Conservation (phyloP, 2,888 invertebrate genomes). For the Pammene aurita region DNA sequence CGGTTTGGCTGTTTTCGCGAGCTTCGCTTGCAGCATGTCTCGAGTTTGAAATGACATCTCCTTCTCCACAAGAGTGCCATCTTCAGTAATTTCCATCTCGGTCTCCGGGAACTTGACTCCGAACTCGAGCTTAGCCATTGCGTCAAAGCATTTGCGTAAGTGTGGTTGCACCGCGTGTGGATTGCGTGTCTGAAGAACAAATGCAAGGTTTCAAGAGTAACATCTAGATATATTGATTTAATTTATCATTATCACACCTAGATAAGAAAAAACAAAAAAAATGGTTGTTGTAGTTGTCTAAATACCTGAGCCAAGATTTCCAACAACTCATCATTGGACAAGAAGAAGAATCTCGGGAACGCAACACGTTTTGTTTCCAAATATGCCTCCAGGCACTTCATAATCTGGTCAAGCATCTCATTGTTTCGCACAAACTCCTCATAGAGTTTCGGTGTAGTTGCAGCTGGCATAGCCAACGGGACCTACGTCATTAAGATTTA, state of each 20-base stretch:
- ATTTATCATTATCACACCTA: no score
- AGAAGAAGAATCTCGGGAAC: slow-evolving; percentile 94
- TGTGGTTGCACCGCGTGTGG: slow-evolving; percentile 96
- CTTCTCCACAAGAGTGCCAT: slow-evolving; percentile 72
- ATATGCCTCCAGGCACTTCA: slow-evolving; percentile 95
- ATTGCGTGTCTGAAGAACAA: slow-evolving; percentile 86
- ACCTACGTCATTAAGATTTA: slow-evolving; percentile 69
- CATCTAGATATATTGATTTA: no score
- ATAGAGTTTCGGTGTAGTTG: slow-evolving; percentile 87
- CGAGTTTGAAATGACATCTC: slow-evolving; percentile 75
- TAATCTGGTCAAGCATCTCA: slow-evolving; percentile 91
- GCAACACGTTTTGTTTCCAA: slow-evolving; percentile 94
- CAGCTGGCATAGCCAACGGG: slow-evolving; percentile 91
- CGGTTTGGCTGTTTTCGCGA: slow-evolving; percentile 67
- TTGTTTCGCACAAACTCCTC: slow-evolving; percentile 89
- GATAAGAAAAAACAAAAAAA: no score
- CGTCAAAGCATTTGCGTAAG: slow-evolving; percentile 94
- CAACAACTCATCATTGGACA: slow-evolving; percentile 94
- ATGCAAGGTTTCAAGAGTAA: neutral
- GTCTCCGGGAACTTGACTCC: slow-evolving; percentile 82
- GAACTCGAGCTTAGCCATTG: slow-evolving; percentile 90
- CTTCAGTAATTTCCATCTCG: slow-evolving; percentile 81
- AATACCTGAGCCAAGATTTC: slow-evolving; percentile 93
- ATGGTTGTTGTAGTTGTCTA: neutral
- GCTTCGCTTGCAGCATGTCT: slow-evolving; percentile 70